These are phyloP conservation scores for Ondatra zibethicus DNA, from an alignment of 2,113 vertebrate genomes.

Conservation along the genomic window DNA sequence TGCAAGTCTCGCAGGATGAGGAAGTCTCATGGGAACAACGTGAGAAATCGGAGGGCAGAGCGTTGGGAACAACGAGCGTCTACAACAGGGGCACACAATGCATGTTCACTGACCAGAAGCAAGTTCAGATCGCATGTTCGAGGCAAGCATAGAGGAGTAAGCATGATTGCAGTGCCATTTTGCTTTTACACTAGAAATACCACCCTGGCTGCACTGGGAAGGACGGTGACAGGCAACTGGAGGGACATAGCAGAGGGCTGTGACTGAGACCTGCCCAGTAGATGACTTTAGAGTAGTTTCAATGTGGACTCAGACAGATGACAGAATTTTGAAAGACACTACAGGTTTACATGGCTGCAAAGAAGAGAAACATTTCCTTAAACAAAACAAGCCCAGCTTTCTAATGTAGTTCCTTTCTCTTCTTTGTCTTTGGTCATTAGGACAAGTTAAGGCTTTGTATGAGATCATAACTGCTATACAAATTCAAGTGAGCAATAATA, in stretches of 20 bases:
- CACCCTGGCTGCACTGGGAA: not conserved
- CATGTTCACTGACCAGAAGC: not conserved
- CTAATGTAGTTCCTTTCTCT: not conserved
- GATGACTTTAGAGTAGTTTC: not conserved
- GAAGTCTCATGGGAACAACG: not conserved
- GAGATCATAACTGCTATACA: constrained; percentile 17
- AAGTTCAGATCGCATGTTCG: not conserved
- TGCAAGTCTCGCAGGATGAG: not conserved
- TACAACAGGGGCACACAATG: not conserved
- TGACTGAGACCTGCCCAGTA: not conserved
- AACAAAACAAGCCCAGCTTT: not conserved
- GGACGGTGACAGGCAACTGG: not conserved
- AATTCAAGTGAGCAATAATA: constrained; percentile 40
- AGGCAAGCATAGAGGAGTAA: not conserved
- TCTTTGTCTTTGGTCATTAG: not conserved
- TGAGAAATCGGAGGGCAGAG: not conserved
- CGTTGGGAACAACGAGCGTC: not conserved
- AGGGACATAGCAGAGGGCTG: not conserved
- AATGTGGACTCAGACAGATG: not conserved
- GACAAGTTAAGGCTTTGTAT: constrained; percentile 26
- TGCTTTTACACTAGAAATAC: not conserved
- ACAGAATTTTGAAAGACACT: not conserved
- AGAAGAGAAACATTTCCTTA: not conserved
- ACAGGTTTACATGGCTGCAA: not conserved
- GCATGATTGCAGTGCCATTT: not conserved